A percentile compares a stretch with the other conserved stretches of the same genome.
Conservation (phyloP, 37 sponge, comb jelly and placozoan species). For the Crambe crambe region DNA sequence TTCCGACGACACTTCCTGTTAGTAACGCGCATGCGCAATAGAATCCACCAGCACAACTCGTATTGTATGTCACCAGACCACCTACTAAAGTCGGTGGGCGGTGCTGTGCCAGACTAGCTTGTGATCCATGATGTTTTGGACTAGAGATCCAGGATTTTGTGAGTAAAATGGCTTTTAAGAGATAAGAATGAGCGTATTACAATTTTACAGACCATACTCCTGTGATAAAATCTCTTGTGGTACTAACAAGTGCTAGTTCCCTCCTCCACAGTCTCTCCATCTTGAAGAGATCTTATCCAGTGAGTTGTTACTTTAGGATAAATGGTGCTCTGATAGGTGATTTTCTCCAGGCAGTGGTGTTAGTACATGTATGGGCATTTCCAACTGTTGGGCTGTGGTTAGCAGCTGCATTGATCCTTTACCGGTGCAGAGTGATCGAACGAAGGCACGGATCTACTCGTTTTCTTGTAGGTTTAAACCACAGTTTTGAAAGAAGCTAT, state of each 20-base stretch:
- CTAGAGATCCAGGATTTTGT: slow-evolving; percentile 43
- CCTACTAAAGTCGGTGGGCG: too few species aligned
- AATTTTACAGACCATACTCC: slow-evolving; percentile 39
- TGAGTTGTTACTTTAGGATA: neutral
- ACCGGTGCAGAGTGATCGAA: slow-evolving; percentile 47
- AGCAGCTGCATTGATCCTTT: slow-evolving; percentile 40
- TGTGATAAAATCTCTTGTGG: slow-evolving; percentile 35
- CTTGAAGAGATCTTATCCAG: slow-evolving; percentile 5
- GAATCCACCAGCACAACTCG: too few species aligned
- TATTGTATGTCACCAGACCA: too few species aligned
- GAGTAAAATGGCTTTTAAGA: neutral
- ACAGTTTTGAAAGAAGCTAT: neutral
- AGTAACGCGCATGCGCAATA: too few species aligned
- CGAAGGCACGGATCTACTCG: slow-evolving; percentile 28
- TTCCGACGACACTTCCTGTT: too few species aligned
- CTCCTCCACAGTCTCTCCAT: slow-evolving; percentile 9
- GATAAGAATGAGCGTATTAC: neutral
- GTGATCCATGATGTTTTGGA: slow-evolving; percentile 4
- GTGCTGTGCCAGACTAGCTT: too few species aligned
- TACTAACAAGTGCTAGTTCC: slow-evolving; percentile 19
- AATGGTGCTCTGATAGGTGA: neutral
- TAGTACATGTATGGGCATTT: slow-evolving; percentile 41
- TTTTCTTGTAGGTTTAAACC: slow-evolving; percentile 29
- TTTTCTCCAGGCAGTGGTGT: neutral
- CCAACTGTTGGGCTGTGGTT: slow-evolving; percentile 49